These are phyloP conservation scores for Galleria mellonella DNA, from an alignment of 1,140 invertebrate genomes.

Conservation along the genomic window DNA sequence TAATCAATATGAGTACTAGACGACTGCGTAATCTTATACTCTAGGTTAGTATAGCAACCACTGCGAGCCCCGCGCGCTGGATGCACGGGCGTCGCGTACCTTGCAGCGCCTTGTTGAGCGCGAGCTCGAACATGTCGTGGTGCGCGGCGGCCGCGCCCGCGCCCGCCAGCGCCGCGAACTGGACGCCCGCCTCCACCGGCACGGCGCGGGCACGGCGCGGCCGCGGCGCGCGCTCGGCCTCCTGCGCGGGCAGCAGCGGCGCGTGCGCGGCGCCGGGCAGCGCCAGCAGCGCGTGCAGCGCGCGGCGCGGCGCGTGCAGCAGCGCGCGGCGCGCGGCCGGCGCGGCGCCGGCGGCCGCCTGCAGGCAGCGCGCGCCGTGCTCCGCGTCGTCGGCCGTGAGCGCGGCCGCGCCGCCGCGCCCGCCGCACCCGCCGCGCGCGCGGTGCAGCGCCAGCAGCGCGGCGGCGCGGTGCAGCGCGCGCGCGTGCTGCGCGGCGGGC, in stretches of 20 bases:
- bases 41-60: no score
- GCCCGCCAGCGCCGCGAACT: slow-evolving; percentile 83
- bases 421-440: no score
- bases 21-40: no score
- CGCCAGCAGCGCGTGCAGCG: slow-evolving; percentile 74
- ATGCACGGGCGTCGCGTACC: slow-evolving; percentile 16
- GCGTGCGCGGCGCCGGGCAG: slow-evolving; percentile 76
- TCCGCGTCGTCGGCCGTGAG: slow-evolving; percentile 98
- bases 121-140: slow-evolving; percentile 96
- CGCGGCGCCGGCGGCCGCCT: slow-evolving; percentile 85
- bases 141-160: slow-evolving; percentile 36
- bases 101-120: slow-evolving; percentile 88
- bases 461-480: slow-evolving; percentile 77
- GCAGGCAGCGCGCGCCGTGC: slow-evolving; percentile 88
- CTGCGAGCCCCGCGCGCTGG: no score
- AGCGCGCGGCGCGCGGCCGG: slow-evolving; percentile 85
- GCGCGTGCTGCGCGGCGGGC: slow-evolving; percentile 69
- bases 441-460: slow-evolving; percentile 82
- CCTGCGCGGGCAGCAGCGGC: slow-evolving; percentile 45
- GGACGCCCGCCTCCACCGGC: slow-evolving; percentile 83
- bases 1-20: no score
- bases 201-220: slow-evolving; percentile 66
- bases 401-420: slow-evolving; percentile 79
- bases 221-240: slow-evolving; percentile 68
- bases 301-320: slow-evolving; percentile 84